Conservation (phyloP, 2,797 vertebrate genomes). For the Sparidentex hasta region DNA sequence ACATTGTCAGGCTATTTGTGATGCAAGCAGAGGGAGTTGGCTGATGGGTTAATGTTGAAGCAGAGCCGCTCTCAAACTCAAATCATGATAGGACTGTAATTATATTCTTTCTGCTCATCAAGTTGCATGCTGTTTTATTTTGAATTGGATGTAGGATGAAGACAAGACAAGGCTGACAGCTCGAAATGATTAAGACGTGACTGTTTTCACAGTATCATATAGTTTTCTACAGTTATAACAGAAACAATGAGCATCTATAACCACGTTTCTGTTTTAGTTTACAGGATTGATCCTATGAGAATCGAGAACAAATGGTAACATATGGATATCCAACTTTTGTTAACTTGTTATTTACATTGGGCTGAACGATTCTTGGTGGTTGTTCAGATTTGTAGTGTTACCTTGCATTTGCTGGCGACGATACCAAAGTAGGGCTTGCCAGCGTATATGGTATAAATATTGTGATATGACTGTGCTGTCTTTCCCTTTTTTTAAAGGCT, state of each 20-base stretch:
- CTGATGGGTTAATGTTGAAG: conserved; percentile 23
- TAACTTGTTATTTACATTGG: not conserved
- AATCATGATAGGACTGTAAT: not conserved
- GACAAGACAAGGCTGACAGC: not conserved
- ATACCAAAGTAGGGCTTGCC: too few relatives aligned
- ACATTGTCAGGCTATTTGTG: conserved; percentile 64
- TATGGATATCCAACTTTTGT: not conserved
- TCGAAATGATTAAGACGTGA: not conserved
- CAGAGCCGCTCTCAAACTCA: conserved; percentile 10
- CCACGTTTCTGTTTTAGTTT: not conserved
- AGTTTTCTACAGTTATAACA: not conserved
- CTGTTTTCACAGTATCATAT: not conserved
- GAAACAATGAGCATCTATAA: not conserved
- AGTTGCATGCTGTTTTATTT: not conserved
- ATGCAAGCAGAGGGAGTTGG: conserved; percentile 22
- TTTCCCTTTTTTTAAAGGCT: too few relatives aligned
- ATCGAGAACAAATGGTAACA: not conserved
- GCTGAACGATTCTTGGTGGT: too few relatives aligned
- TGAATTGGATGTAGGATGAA: not conserved
- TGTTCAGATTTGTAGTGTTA: too few relatives aligned
- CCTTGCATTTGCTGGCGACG: too few relatives aligned
- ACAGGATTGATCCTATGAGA: not conserved
- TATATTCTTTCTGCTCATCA: too few relatives aligned
- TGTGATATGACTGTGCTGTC: too few relatives aligned
- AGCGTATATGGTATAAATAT: too few relatives aligned